A percentile compares a stretch with the other conserved stretches of the same genome.
These are phyloP conservation scores for Muntiacus reevesi DNA, from an alignment of 2,113 vertebrate genomes.

Conservation along the genomic window DNA sequence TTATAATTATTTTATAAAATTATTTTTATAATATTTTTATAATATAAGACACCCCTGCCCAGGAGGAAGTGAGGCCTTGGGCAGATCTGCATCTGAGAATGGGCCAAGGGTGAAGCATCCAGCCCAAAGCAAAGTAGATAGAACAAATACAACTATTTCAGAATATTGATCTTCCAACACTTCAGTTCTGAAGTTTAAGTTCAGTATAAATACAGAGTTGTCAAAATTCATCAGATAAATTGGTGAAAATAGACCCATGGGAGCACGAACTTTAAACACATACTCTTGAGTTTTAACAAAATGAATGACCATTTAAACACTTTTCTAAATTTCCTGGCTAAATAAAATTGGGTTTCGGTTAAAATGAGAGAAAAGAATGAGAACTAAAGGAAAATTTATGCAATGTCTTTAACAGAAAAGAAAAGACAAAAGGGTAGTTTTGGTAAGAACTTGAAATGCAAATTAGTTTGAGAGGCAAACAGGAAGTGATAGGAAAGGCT, in stretches of 20 bases:
- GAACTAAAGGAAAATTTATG: not conserved
- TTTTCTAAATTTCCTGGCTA: not conserved
- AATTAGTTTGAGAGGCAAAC: not conserved
- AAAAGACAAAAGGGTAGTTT: not conserved
- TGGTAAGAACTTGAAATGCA: not conserved
- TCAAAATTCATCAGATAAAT: not conserved
- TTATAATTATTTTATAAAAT: not conserved
- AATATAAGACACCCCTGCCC: not conserved
- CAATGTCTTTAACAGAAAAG: not conserved
- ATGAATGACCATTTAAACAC: not conserved
- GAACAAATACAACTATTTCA: not conserved
- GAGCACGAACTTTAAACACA: not conserved
- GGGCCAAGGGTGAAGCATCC: not conserved
- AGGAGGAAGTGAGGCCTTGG: not conserved
- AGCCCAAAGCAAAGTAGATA: not conserved
- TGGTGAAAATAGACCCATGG: not conserved
- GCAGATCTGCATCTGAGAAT: not conserved
- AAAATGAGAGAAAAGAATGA: not conserved
- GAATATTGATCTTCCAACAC: not conserved
- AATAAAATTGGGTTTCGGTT: not conserved
- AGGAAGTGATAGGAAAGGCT: not conserved
- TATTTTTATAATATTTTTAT: not conserved
- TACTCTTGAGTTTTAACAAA: not conserved
- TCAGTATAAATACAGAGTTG: not conserved
- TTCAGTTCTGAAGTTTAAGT: constrained; percentile 25